phyloP scores from a whole-genome alignment of 2,888 invertebrate species.

The Acanthoscelides obtectus region DNA sequence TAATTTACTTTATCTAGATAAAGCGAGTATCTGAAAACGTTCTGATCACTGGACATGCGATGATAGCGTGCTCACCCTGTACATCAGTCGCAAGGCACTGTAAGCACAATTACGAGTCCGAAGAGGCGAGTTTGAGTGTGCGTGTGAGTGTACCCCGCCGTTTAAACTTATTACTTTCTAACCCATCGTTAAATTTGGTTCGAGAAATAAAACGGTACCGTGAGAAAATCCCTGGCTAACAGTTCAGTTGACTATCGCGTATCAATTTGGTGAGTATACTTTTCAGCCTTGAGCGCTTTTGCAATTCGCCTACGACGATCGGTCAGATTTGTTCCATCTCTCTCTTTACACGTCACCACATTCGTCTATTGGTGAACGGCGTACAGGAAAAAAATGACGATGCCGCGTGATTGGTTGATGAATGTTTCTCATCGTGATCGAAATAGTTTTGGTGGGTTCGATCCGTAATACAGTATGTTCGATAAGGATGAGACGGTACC shows the following conservation, averaged over 20 bases:
- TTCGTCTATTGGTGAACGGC: background rate
- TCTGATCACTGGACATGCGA: too few relatives aligned
- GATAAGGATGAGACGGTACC: too few relatives aligned
- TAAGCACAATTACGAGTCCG: background rate
- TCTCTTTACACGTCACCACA: background rate
- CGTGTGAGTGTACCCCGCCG: constrained; percentile 33
- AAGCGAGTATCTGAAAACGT: too few relatives aligned
- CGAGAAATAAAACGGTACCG: constrained; percentile 28
- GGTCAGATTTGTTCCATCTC: background rate
- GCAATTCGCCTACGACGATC: background rate
- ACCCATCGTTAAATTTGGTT: constrained; percentile 30
- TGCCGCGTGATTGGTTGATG: background rate
- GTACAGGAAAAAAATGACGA: background rate
- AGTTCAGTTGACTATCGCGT: constrained; percentile 16
- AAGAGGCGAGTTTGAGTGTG: background rate
- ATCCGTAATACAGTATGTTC: too few relatives aligned
- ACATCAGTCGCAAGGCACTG: background rate
- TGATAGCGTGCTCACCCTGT: background rate
- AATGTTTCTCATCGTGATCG: too few relatives aligned
- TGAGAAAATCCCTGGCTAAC: constrained; percentile 24
- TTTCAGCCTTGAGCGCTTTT: background rate
- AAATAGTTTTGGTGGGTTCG: too few relatives aligned
- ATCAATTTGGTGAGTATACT: constrained; percentile 18
- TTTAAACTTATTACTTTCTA: constrained; percentile 34
- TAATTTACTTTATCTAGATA: too few relatives aligned